phyloP scores from a whole-genome alignment of 2,113 vertebrate species.

The Hyperopisus bebe region DNA sequence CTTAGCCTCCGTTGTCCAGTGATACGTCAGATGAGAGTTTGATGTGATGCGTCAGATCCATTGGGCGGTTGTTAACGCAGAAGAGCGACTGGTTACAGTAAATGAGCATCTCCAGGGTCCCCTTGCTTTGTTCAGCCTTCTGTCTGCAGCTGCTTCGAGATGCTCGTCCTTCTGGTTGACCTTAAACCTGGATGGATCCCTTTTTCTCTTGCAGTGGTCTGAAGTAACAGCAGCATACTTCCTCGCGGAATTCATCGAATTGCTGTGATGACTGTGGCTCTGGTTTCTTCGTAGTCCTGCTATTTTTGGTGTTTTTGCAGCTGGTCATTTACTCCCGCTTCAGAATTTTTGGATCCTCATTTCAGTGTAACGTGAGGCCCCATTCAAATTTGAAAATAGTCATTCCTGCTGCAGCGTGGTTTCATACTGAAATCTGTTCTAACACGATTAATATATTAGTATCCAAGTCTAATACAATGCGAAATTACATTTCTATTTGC shows the following conservation, averaged over 20 bases:
- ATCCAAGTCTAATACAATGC: neutral
- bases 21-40: neutral
- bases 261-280: neutral
- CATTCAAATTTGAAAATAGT: neutral
- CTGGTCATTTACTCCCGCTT: neutral
- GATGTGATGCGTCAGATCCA: neutral
- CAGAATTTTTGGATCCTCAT: neutral
- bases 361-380: neutral
- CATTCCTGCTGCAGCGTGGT: neutral
- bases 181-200: neutral
- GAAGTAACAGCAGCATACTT: neutral
- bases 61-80: neutral
- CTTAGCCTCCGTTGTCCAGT: neutral
- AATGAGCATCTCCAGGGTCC: neutral
- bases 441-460: neutral
- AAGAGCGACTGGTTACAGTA: neutral
- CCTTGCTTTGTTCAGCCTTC: neutral
- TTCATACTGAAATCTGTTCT: neutral
- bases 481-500: neutral
- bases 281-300: neutral
- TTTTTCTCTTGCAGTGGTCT: neutral
- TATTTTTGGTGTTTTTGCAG: constrained; percentile 2
- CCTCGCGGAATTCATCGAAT: neutral
- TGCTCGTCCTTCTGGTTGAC: neutral
- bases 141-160: neutral